These are phyloP conservation scores for Chlorodrepanis virens DNA, from an alignment of 2,113 vertebrate genomes.

Conservation along the genomic window DNA sequence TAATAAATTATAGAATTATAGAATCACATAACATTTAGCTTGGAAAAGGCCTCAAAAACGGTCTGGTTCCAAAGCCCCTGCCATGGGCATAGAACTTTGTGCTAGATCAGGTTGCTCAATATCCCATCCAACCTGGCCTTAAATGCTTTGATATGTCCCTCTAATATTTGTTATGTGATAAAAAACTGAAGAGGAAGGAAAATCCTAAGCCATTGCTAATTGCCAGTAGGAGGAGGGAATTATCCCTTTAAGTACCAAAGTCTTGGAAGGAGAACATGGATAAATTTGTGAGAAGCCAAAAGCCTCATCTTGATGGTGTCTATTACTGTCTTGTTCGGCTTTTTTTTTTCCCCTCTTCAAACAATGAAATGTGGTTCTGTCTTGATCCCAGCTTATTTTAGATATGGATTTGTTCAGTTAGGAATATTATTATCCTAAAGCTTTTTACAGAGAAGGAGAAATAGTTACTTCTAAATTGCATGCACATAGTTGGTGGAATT, in stretches of 20 bases:
- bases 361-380: neutral
- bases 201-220: neutral
- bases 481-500: neutral
- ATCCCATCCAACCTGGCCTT: neutral
- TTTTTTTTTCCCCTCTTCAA: neutral
- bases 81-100: neutral
- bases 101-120: neutral
- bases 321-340: neutral
- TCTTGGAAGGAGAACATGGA: neutral
- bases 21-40: neutral
- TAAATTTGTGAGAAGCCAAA: neutral
- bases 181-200: neutral
- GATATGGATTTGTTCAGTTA: neutral
- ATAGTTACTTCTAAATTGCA: neutral
- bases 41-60: neutral
- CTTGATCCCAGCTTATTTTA: neutral
- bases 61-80: accelerated
- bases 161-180: neutral
- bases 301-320: neutral
- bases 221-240: neutral
- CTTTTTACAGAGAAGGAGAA: neutral
- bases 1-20: neutral
- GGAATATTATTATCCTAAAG: neutral
- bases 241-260: neutral
- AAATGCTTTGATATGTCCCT: neutral